Percentiles rank a stretch among this genome's conserved stretches.
Conservation (phyloP, 64 coral and sea anemone genomes). For the Pachyseris speciosa region DNA sequence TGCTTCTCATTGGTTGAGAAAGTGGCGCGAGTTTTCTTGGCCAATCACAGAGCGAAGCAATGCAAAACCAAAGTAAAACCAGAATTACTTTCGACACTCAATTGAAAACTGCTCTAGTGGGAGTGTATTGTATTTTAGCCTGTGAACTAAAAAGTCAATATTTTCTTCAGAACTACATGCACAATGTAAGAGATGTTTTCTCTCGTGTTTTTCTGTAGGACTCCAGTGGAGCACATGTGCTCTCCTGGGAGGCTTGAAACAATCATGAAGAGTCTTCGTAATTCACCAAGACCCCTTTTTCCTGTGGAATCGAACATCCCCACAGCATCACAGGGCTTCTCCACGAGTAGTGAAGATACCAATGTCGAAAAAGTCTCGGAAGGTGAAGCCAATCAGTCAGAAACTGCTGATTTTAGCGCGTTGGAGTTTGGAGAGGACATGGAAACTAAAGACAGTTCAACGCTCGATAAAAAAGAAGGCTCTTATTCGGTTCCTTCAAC, state of each 20-base stretch:
- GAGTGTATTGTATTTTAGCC: too few relatives aligned
- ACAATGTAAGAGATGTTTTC: not conserved
- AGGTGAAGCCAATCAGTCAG: not conserved
- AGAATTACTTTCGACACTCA: too few relatives aligned
- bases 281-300: slow-evolving; percentile 13
- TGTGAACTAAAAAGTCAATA: not conserved
- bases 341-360: slow-evolving; percentile 17
- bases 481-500: not conserved
- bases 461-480: slow-evolving; percentile 1
- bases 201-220: not conserved
- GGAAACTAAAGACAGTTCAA: not conserved
- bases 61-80: too few relatives aligned
- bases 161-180: not conserved
- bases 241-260: slow-evolving; percentile 2
- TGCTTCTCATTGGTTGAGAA: too few relatives aligned
- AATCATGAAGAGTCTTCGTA: slow-evolving; percentile 23
- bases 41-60: too few relatives aligned
- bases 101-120: too few relatives aligned
- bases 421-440: slow-evolving; percentile 15
- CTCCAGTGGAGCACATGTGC: not conserved
- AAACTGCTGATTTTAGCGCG: slow-evolving; percentile 19
- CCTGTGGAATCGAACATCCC: slow-evolving; percentile 7
- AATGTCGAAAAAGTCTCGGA: not conserved
- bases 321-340: slow-evolving; percentile 2
- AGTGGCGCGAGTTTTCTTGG: too few relatives aligned